phyloP scores from a whole-genome alignment of 1,140 invertebrate genomes.

The Monomorium pharaonis region DNA sequence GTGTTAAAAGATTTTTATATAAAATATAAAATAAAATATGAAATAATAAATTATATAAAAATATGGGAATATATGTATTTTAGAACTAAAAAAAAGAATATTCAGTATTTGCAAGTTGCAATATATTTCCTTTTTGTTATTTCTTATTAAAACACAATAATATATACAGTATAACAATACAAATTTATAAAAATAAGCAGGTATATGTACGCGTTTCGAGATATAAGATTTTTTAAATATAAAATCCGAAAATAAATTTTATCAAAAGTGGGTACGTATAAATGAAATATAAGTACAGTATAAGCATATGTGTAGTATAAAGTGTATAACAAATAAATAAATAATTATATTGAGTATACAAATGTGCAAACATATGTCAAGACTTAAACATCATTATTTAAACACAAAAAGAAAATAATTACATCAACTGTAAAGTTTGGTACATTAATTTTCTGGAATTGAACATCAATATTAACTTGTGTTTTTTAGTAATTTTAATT shows the following conservation, averaged over 20 bases:
- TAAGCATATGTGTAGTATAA: too few species aligned
- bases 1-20: too few species aligned
- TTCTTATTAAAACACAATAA: background rate
- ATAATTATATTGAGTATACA: background rate
- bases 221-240: background rate
- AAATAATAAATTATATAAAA: background rate
- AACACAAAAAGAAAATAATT: conserved; percentile 2
- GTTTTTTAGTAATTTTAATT: too few species aligned
- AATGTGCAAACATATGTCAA: background rate
- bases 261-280: background rate
- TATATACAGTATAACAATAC: background rate
- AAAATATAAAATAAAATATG: background rate
- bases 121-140: background rate
- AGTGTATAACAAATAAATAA: conserved; percentile 25
- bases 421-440: background rate
- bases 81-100: background rate
- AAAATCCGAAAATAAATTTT: background rate
- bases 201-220: background rate
- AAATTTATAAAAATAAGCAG: background rate
- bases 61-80: background rate
- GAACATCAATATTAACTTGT: background rate
- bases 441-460: background rate
- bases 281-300: background rate
- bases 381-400: background rate
- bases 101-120: background rate